Percentiles rank a stretch among this genome's conserved stretches.
These are phyloP conservation scores for Dipodomys stephensi DNA, from an alignment of 2,113 vertebrate genomes.

Conservation along the genomic window DNA sequence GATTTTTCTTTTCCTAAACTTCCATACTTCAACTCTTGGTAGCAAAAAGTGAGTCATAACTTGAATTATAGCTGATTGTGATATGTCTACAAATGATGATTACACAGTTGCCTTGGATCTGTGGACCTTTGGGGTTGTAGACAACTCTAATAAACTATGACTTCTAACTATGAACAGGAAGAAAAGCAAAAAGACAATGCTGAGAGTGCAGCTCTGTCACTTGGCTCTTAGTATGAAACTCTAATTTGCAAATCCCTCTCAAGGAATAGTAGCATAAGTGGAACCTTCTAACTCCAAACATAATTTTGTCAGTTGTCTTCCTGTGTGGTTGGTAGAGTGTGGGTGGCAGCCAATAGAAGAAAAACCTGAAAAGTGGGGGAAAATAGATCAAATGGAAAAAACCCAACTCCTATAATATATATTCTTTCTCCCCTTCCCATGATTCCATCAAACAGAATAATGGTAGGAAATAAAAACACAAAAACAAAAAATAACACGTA, in stretches of 20 bases:
- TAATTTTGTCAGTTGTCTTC: slow-evolving; percentile 62
- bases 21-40: neutral
- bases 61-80: neutral
- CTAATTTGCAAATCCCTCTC: slow-evolving; percentile 59
- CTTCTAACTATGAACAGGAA: neutral
- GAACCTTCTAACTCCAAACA: slow-evolving; percentile 53
- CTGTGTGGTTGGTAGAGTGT: slow-evolving; percentile 57
- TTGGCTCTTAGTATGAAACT: slow-evolving; percentile 36
- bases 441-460: slow-evolving; percentile 48
- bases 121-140: neutral
- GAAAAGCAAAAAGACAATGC: neutral
- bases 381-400: slow-evolving; percentile 48
- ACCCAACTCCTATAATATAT: neutral
- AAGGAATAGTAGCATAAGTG: slow-evolving; percentile 55
- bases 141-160: neutral
- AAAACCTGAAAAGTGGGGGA: slow-evolving; percentile 48
- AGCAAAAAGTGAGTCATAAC: neutral
- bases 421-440: neutral
- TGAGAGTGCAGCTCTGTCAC: neutral
- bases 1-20: neutral
- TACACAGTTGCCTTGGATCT: neutral
- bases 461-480: neutral
- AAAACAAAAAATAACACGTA: neutral
- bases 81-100: neutral
- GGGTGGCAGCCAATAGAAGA: slow-evolving; percentile 66